Evolutionary conservation across 2,797 vertebrate genomes (phyloP).

Genomic region (Micropoecilia bifurca): DNA sequence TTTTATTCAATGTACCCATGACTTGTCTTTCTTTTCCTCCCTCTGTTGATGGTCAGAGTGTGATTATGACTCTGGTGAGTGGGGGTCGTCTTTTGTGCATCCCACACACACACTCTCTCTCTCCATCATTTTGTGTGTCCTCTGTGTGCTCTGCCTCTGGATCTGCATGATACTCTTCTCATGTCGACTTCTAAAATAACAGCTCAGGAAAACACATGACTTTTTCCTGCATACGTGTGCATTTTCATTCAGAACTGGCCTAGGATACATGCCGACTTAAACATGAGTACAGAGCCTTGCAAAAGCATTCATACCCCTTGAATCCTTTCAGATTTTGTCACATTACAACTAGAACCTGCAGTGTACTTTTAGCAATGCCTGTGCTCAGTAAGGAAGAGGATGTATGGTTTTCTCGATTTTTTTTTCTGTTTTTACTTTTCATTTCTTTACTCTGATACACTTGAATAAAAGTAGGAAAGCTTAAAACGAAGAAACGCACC

Average conservation of each 20-base stretch:
- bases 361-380: neutral
- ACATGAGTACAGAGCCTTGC: neutral
- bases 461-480: neutral
- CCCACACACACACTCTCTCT: conserved; percentile 9
- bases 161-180: conserved; percentile 72
- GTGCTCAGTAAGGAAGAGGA: neutral
- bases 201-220: conserved; percentile 34
- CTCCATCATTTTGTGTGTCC: conserved; percentile 55
- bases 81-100: conserved; percentile 65
- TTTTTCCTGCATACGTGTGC: conserved; percentile 63
- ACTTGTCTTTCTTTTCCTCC: conserved; percentile 82
- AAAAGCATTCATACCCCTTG: neutral
- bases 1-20: conserved; percentile 72
- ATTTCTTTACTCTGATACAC: neutral
- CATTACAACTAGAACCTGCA: neutral
- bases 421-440: neutral
- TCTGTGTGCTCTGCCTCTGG: conserved; percentile 67
- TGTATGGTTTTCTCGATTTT: neutral
- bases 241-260: conserved; percentile 56
- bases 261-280: conserved; percentile 19
- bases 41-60: conserved; percentile 82
- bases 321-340: neutral
- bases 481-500: neutral
- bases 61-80: conserved; percentile 86
- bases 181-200: conserved; percentile 56